Conservation (phyloP, 2,888 invertebrate genomes). For the Leptarthrus brevirostris region DNA sequence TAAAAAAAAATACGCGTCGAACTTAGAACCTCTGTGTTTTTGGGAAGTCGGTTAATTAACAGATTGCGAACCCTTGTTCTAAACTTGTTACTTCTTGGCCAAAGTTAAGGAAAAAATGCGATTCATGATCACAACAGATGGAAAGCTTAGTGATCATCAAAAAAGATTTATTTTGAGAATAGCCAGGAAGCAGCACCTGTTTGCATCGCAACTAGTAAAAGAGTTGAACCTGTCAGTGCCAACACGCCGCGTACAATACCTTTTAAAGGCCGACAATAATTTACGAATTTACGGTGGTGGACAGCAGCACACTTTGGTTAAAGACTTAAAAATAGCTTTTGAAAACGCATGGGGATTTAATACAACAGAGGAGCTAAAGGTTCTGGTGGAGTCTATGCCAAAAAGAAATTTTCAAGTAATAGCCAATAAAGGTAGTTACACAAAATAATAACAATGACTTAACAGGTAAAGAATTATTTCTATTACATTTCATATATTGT, state of each 20-base stretch:
- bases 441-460: neutral
- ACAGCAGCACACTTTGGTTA: neutral
- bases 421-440: neutral
- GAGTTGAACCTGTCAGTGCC: neutral
- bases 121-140: neutral
- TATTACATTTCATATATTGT: neutral
- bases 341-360: neutral
- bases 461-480: neutral
- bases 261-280: too few relatives aligned
- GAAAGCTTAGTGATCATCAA: neutral
- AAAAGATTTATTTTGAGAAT: neutral
- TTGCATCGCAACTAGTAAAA: neutral
- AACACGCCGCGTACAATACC: too few relatives aligned
- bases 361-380: slow-evolving; percentile 1
- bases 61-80: neutral
- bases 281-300: neutral
- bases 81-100: neutral
- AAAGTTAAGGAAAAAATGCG: neutral
- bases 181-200: neutral
- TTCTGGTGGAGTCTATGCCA: neutral
- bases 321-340: neutral
- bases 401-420: neutral
- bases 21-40: too few relatives aligned
- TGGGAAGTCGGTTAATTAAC: too few relatives aligned
- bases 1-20: too few relatives aligned